Percentiles rank a stretch among this genome's conserved stretches.
These are phyloP conservation scores for Philhelius pedissequus DNA, from an alignment of 2,888 invertebrate species.

Conservation along the genomic window DNA sequence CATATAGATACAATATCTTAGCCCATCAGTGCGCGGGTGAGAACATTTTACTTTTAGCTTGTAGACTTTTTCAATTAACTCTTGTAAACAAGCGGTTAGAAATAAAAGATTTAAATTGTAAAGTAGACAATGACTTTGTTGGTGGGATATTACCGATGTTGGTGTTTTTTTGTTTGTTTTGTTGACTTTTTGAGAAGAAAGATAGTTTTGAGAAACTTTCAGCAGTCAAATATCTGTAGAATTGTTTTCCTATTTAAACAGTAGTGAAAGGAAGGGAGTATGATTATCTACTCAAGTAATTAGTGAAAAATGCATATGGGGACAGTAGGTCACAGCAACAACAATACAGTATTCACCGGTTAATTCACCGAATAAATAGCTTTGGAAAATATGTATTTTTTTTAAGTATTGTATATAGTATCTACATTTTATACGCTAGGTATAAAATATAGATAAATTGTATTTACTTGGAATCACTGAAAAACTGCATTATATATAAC, in stretches of 20 bases:
- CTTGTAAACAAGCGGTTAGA: neutral
- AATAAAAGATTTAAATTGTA: constrained; percentile 2
- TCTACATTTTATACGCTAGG: too few species aligned
- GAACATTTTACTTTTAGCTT: neutral
- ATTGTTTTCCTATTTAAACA: neutral
- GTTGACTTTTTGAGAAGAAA: neutral
- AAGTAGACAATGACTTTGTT: neutral
- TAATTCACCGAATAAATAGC: too few species aligned
- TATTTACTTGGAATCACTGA: too few species aligned
- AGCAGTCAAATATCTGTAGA: neutral
- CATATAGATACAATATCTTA: neutral
- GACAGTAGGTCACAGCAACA: neutral
- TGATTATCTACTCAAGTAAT: neutral
- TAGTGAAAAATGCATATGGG: neutral
- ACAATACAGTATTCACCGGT: too few species aligned
- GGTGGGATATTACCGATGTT: too few species aligned
- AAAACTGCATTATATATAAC: too few species aligned
- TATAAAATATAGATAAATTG: too few species aligned
- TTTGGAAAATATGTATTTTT: too few species aligned
- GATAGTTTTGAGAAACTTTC: neutral
- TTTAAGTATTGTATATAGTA: too few species aligned
- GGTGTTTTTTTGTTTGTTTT: neutral
- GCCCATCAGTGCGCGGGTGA: neutral
- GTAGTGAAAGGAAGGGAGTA: neutral
- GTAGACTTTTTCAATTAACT: neutral